Evolutionary conservation across 2,113 vertebrate species (phyloP), one percentile per base, ranked within the genome.

Genomic region (Spermophilus dauricus): DNA sequence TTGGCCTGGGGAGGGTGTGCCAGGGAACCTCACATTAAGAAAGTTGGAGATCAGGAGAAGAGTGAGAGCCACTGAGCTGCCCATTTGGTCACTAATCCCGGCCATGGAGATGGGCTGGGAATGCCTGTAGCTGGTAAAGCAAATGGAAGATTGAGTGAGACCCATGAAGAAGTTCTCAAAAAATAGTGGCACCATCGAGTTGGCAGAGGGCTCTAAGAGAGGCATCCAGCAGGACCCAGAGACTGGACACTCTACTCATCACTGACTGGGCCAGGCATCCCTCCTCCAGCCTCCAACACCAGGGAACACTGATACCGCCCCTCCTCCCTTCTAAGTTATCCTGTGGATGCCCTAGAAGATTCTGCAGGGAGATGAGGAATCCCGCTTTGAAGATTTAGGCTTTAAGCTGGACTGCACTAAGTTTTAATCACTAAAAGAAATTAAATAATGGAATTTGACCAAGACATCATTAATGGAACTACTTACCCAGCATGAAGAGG

Each of bases 361-460:
- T 75, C 91, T 95, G 4, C 45, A 45, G 37, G 30, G 45, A 91
- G 26, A 75, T 61, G n/a, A 65, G 63, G 58, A 56, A 67, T n/a
- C 28, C 17, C 56, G 39, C 88, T 95, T 70, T 92, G 72, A 95
- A 91, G 34, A 69, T 42, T 48, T 67, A 73, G 18, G 58, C 90
- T 92, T 97, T 88, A 97, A 96, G n/a, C 67, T 65, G 56, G 84
- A 82, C 34, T 63, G n/a, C 26, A 9, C 51, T 17, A 81, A 48
- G 48, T 92, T 91, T 92, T 53, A 88, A 94, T 94, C 83, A 70
- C 53, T 42, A 63, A 89, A 91, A 88, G 17, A 53, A 89, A 78
- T 0, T 75, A 32, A 93, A n/a, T 83, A 80, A 89, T 82, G 39
- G 45, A 65, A 82, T 96, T 94, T 91, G 61, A 94, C 86, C 78